Percentiles rank a stretch among this genome's conserved stretches.
Evolutionary conservation across 2,113 vertebrate species (phyloP).

Genomic region (Ploceus nigricollis): DNA sequence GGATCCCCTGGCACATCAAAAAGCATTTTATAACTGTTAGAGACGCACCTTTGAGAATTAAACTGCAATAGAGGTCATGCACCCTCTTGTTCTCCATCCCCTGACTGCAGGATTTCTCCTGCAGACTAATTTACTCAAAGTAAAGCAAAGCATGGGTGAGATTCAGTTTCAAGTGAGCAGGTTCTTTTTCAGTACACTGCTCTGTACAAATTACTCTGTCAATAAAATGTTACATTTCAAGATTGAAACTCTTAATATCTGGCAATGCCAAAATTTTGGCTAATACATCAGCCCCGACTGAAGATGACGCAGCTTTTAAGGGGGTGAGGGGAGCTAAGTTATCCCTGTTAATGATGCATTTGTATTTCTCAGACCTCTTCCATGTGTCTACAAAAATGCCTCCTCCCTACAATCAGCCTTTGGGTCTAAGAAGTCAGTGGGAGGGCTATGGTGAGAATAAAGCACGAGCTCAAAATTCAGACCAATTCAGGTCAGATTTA

Average conservation of each 20-base stretch:
- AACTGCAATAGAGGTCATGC: background rate
- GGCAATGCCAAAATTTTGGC: background rate
- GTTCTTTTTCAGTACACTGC: background rate
- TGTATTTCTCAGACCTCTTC: background rate
- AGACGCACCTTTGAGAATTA: background rate
- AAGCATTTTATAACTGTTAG: background rate
- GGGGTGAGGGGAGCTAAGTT: background rate
- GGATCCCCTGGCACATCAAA: fast-evolving
- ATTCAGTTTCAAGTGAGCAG: background rate
- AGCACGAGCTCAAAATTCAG: background rate
- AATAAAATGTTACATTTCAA: background rate
- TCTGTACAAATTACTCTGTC: background rate
- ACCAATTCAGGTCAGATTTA: background rate
- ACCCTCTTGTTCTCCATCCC: background rate
- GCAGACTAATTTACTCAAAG: background rate
- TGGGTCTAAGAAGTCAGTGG: fast-evolving
- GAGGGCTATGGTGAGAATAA: background rate
- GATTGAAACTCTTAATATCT: background rate
- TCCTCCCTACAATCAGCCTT: background rate
- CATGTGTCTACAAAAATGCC: background rate
- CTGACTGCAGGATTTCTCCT: background rate
- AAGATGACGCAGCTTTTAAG: background rate
- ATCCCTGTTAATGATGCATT: background rate
- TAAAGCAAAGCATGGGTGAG: background rate
- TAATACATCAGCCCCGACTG: background rate